A percentile compares a stretch with the other conserved stretches of the same genome.
Evolutionary conservation across 1,140 invertebrate genomes (phyloP).

Genomic region (Cardiocondyla obscurior): DNA sequence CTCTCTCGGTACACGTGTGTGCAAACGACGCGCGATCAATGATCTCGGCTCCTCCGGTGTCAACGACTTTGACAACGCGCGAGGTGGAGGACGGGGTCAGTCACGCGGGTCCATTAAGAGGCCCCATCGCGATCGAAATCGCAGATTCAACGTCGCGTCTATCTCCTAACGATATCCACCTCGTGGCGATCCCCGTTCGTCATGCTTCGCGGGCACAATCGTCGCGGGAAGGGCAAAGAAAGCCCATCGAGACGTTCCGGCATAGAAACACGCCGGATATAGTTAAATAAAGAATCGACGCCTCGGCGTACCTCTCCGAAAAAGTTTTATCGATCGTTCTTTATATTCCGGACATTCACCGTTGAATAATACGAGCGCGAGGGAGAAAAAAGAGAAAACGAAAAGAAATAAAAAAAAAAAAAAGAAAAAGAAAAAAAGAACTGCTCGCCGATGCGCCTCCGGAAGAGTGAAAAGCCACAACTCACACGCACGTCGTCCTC

Average conservation of each 20-base stretch:
- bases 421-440: too few species aligned
- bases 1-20: slow-evolving; percentile 26
- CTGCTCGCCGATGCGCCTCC: background rate
- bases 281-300: slow-evolving; percentile 10
- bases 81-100: slow-evolving; percentile 60
- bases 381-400: too few species aligned
- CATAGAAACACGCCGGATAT: background rate
- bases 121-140: slow-evolving; percentile 58
- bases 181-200: slow-evolving; percentile 49
- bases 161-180: slow-evolving; percentile 47
- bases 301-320: background rate
- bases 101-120: slow-evolving; percentile 66
- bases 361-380: background rate
- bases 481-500: background rate
- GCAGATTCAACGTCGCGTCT: slow-evolving; percentile 58
- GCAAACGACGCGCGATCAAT: slow-evolving; percentile 48
- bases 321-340: background rate
- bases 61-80: slow-evolving; percentile 63
- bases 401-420: too few species aligned
- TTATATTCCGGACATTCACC: background rate
- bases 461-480: background rate
- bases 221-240: slow-evolving; percentile 40
- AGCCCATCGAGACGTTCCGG: slow-evolving; percentile 47
- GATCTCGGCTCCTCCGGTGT: slow-evolving; percentile 49
- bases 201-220: slow-evolving; percentile 64